Evolutionary conservation across 2,797 vertebrate species (phyloP).

Genomic region (Benthosema pterotum): DNA sequence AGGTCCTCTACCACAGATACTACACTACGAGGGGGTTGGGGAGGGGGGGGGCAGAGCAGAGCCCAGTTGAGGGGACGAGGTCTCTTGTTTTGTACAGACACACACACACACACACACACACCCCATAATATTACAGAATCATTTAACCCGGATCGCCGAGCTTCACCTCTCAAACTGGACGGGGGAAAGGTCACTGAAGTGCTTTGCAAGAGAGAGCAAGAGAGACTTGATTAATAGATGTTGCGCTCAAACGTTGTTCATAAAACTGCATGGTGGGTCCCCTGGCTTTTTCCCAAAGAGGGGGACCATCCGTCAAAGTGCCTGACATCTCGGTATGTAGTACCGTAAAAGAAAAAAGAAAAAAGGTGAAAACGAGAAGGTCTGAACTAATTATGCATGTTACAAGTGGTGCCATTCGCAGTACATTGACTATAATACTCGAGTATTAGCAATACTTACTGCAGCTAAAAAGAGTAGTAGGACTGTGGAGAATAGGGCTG

Average conservation of each 20-base stretch:
- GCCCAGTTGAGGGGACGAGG: constrained; percentile 29
- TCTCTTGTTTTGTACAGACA: constrained; percentile 36
- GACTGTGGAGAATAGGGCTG: neutral
- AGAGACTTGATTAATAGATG: constrained; percentile 33
- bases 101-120: constrained; percentile 32
- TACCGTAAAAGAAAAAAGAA: no score
- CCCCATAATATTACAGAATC: constrained; percentile 38
- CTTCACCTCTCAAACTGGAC: constrained; percentile 59
- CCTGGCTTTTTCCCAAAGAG: constrained; percentile 7
- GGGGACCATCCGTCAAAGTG: constrained; percentile 56
- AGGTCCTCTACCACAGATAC: constrained; percentile 34
- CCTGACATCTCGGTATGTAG: constrained; percentile 47
- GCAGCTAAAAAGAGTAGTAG: constrained; percentile 22
- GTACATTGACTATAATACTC: constrained; percentile 34
- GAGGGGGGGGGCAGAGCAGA: constrained; percentile 21
- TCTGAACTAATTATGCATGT: constrained; percentile 66
- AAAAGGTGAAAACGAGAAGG: constrained; percentile 18
- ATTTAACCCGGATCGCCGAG: constrained; percentile 25
- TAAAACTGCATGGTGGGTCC: constrained; percentile 3
- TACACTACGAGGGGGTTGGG: constrained; percentile 28
- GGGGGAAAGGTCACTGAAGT: constrained; percentile 46
- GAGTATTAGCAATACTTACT: constrained; percentile 26
- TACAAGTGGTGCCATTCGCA: constrained; percentile 62
- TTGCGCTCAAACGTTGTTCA: constrained; percentile 5
- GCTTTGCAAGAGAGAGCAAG: constrained; percentile 16